These are phyloP conservation scores for Macrobrachium nipponense DNA, from an alignment of 1,140 invertebrate species.

Conservation along the genomic window DNA sequence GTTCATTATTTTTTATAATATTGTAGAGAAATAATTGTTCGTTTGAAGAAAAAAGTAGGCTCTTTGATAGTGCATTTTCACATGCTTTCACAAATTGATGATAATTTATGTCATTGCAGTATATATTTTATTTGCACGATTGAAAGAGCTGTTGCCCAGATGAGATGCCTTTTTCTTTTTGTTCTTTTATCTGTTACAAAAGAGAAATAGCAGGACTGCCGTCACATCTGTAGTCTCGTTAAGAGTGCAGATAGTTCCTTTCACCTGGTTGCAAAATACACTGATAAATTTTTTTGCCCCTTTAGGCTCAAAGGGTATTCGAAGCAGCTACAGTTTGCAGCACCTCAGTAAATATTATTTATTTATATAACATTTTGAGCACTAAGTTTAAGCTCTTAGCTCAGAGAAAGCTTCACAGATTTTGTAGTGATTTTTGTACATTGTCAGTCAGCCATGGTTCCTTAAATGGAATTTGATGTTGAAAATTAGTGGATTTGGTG, in stretches of 20 bases:
- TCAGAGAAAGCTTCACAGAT: not conserved
- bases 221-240: not conserved
- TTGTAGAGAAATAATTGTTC: no score
- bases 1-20: no score
- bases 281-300: not conserved
- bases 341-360: slow-evolving; percentile 43
- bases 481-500: not conserved
- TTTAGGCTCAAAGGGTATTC: slow-evolving; percentile 30
- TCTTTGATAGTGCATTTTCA: no score
- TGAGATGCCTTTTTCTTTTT: no score
- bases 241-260: not conserved
- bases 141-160: no score
- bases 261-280: not conserved
- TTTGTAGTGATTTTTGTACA: slow-evolving; percentile 9
- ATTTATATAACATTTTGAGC: slow-evolving; percentile 19
- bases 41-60: no score
- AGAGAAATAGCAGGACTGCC: no score
- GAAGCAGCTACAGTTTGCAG: slow-evolving; percentile 43
- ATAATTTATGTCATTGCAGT: no score
- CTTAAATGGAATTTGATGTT: no score
- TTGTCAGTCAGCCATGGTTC: slow-evolving; percentile 17
- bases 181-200: no score
- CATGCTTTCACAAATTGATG: no score
- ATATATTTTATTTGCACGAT: no score
- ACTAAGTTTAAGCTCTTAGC: slow-evolving; percentile 12